Conservation (phyloP, 2,113 vertebrate genomes). For the Brevimyrus niger region DNA sequence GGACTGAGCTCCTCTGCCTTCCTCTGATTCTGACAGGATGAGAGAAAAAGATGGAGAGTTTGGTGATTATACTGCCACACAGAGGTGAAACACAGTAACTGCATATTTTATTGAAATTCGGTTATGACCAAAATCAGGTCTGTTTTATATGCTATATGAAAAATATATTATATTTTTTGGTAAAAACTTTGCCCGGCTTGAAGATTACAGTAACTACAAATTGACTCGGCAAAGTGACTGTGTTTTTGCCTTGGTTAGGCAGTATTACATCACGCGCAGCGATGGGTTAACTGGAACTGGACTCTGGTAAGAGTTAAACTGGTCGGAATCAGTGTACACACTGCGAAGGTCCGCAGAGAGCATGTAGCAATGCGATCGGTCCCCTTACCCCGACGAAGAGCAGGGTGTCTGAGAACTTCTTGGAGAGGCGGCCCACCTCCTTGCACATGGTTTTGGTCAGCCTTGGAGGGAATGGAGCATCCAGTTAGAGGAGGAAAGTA, state of each 20-base stretch:
- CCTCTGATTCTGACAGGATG: slow-evolving; percentile 65
- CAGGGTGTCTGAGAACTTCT: slow-evolving; percentile 75
- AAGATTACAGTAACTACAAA: neutral
- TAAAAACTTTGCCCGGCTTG: neutral
- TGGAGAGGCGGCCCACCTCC: slow-evolving; percentile 79
- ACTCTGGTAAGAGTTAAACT: neutral
- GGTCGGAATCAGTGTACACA: neutral
- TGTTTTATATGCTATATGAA: neutral
- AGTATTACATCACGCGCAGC: neutral
- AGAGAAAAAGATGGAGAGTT: neutral
- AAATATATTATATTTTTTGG: neutral
- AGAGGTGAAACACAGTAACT: neutral
- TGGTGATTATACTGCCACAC: neutral
- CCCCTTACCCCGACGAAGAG: slow-evolving; percentile 77
- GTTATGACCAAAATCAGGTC: neutral
- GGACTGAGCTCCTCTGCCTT: slow-evolving; percentile 91
- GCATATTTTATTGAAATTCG: neutral
- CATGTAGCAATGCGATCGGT: neutral
- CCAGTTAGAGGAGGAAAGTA: neutral
- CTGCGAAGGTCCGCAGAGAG: neutral
- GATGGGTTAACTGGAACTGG: neutral
- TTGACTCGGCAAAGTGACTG: neutral
- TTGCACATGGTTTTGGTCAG: slow-evolving; percentile 90
- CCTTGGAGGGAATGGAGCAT: slow-evolving; percentile 51
- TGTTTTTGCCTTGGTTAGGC: neutral